Percentiles rank a stretch among this genome's conserved stretches.
phyloP scores from a whole-genome alignment of 1,140 invertebrate genomes.

The Vanessa tameamea region DNA sequence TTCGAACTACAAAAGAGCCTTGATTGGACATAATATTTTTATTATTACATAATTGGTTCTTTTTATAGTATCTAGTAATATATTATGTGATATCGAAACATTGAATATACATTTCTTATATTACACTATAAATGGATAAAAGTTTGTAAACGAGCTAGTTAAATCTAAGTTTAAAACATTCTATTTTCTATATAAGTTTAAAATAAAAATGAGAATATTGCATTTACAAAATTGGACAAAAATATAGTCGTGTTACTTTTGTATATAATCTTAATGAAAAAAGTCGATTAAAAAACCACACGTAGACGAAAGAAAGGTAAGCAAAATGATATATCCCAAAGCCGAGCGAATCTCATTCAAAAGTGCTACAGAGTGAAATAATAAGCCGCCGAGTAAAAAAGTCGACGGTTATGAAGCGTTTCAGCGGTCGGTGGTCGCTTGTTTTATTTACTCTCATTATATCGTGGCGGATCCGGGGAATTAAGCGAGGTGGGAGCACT shows the following conservation, averaged over 20 bases:
- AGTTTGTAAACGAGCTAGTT: too few species aligned
- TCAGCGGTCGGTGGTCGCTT: constrained; percentile 45
- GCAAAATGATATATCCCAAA: constrained; percentile 26
- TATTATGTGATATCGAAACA: too few species aligned
- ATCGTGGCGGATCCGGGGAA: constrained; percentile 37
- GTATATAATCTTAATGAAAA: not conserved
- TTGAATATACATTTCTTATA: too few species aligned
- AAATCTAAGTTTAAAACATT: too few species aligned
- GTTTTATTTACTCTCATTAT: constrained; percentile 56
- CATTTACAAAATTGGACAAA: too few species aligned
- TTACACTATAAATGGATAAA: too few species aligned
- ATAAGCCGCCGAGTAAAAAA: constrained; percentile 49
- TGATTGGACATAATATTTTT: too few species aligned
- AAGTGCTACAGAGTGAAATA: constrained; percentile 39
- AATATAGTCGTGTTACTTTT: not conserved
- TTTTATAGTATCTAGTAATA: too few species aligned
- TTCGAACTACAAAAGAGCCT: too few species aligned
- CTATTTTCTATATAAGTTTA: too few species aligned
- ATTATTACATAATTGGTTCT: too few species aligned
- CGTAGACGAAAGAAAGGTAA: constrained; percentile 14
- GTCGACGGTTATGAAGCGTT: constrained; percentile 48
- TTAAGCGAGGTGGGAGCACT: constrained; percentile 29
- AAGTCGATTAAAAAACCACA: not conserved
- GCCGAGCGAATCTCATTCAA: constrained; percentile 24
- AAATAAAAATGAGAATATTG: too few species aligned